Evolutionary conservation across 2,888 invertebrate species (phyloP).

Genomic region (Morpho achilles): DNA sequence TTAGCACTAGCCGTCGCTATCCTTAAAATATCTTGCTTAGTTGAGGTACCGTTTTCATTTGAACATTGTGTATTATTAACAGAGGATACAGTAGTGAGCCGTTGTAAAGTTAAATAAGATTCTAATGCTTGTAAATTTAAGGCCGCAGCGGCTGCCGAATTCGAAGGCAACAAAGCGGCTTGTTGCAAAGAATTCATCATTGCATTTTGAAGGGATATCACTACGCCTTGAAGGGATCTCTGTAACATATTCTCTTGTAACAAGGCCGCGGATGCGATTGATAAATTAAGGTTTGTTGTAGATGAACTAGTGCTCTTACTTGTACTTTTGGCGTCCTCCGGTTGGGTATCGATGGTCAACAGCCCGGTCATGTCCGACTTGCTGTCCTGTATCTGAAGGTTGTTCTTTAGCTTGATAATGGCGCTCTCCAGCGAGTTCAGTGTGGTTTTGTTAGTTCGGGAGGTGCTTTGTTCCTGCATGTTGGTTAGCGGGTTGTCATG

Average conservation of each 20-base stretch:
- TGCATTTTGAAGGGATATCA: slow-evolving; percentile 89
- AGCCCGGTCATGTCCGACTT: slow-evolving; percentile 65
- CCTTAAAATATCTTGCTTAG: slow-evolving; percentile 84
- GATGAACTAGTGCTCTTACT: slow-evolving; percentile 68
- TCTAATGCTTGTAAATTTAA: slow-evolving; percentile 91
- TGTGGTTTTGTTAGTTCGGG: slow-evolving; percentile 66
- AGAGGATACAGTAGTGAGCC: slow-evolving; percentile 85
- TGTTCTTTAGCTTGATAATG: slow-evolving; percentile 75
- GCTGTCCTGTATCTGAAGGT: slow-evolving; percentile 72
- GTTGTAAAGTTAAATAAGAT: slow-evolving; percentile 90
- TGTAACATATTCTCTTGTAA: slow-evolving; percentile 83
- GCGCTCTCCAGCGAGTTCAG: slow-evolving; percentile 75
- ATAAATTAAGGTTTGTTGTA: slow-evolving; percentile 64
- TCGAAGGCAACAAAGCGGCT: slow-evolving; percentile 88
- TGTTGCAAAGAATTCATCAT: slow-evolving; percentile 92
- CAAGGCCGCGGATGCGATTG: slow-evolving; percentile 79
- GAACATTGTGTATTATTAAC: slow-evolving; percentile 56
- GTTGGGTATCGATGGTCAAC: slow-evolving; percentile 55
- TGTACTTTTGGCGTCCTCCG: slow-evolving; percentile 58
- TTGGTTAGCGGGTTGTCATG: slow-evolving; percentile 35
- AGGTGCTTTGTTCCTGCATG: slow-evolving; percentile 76
- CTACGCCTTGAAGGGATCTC: slow-evolving; percentile 88
- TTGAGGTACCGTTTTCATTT: slow-evolving; percentile 57
- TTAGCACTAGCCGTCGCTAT: slow-evolving; percentile 79
- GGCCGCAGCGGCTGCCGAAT: slow-evolving; percentile 91